Conservation (phyloP, 2,113 vertebrate genomes). For the Antechinus flavipes region DNA sequence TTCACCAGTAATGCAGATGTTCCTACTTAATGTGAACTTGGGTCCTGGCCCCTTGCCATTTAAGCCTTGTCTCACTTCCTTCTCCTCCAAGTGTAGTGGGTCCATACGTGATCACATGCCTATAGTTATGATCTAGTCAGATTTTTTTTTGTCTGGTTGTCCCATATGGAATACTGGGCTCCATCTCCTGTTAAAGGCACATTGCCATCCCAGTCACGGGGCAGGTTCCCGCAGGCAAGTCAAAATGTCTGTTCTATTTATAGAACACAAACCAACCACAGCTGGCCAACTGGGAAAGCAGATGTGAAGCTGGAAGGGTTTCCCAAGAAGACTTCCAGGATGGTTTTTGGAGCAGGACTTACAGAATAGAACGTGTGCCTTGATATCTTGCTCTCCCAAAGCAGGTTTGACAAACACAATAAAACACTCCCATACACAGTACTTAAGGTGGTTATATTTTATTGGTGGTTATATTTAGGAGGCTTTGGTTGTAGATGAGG, state of each 20-base stretch:
- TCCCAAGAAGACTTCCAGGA: neutral
- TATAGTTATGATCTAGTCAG: neutral
- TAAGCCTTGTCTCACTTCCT: neutral
- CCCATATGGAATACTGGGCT: neutral
- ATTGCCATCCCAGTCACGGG: neutral
- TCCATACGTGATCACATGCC: neutral
- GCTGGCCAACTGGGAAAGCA: neutral
- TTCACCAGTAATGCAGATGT: neutral
- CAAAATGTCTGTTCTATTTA: neutral
- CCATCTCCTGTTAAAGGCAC: neutral
- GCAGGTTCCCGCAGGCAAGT: neutral
- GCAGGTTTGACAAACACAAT: neutral
- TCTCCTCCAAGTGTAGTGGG: neutral
- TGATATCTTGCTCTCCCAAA: neutral
- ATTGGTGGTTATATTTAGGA: neutral
- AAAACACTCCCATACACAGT: neutral
- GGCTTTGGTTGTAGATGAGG: neutral
- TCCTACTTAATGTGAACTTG: neutral
- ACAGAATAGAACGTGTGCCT: neutral
- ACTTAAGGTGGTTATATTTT: neutral
- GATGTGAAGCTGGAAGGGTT: neutral
- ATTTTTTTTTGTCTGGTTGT: neutral
- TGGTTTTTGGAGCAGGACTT: neutral
- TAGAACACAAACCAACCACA: neutral
- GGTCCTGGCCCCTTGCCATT: neutral